Evolutionary conservation across 2,888 invertebrate species (phyloP), one percentile per base, ranked within the genome.

Genomic region (Mimas tiliae): DNA sequence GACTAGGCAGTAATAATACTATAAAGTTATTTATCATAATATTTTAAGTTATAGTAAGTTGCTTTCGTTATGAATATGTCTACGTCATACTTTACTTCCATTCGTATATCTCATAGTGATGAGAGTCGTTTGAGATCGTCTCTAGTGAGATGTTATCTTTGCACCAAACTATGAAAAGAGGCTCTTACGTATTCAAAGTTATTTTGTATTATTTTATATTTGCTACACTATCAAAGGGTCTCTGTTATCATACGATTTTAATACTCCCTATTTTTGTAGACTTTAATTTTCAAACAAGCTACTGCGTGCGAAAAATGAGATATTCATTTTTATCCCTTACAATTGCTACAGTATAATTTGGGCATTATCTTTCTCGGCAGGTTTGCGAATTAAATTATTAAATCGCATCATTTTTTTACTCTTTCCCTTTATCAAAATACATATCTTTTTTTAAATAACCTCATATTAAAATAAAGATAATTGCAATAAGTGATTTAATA

Each of bases 341-440:
- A 87, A 86, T 88, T 87, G 84, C 85, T 84, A 79, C 84, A 77
- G 87, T 84, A 89, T 89, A 89, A 90, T 89, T 88, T 85, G 71
- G 75, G 81, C 85, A 88, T 90, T 89, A 88, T 86, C 81, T 88
- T 79, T 79, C 80, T 74, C 78, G 79, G 81, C 84, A 83, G 83
- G 84, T 85, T 81, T 82, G 77, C 84, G 86, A 88, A 87, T 84
- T 81, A 84, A 88, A 88, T 88, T 84, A 89, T 89, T 87, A 86
- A 88, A 89, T 86, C 83, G 83, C 77, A 79, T 82, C 83, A 87
- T 83, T 88, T 88, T 27, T 87, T 84, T 81, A 76, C 73, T 79
- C 79, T 74, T 77, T 76, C 74, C 73, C 72, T 77, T 78, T 38
- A 51, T 42, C 33, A 33, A 21, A 42, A 42, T 6, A 9, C 2